Conservation (phyloP, 1,140 invertebrate genomes). For the Panagrolaimus sp. region DNA sequence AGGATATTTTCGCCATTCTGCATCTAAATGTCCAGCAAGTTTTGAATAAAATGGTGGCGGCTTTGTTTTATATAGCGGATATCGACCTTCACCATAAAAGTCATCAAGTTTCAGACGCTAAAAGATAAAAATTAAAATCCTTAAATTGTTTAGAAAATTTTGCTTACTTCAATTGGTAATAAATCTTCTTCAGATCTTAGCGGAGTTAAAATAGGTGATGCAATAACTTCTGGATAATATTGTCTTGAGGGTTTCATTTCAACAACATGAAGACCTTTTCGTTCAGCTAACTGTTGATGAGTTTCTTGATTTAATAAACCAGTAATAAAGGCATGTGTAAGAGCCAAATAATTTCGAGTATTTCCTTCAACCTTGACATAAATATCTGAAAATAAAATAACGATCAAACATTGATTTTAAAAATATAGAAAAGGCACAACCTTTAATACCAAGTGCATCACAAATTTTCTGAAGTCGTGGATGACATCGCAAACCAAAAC, state of each 20-base stretch:
- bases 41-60: constrained; percentile 50
- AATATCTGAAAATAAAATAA: constrained; percentile 84
- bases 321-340: constrained; percentile 82
- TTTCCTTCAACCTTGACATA: constrained; percentile 82
- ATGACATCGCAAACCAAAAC: constrained; percentile 52
- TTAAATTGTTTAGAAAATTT: too few species aligned
- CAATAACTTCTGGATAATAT: constrained; percentile 75
- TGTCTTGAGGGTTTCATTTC: constrained; percentile 73
- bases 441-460: constrained; percentile 64
- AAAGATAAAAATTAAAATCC: constrained; percentile 32
- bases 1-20: constrained; percentile 56
- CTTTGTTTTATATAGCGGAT: constrained; percentile 49
- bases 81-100: constrained; percentile 58
- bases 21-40: constrained; percentile 42
- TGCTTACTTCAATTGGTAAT: constrained; percentile 69
- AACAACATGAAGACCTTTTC: constrained; percentile 81
- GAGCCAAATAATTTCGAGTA: constrained; percentile 60
- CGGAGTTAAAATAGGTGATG: constrained; percentile 68
- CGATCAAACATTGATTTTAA: constrained; percentile 47
- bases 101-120: constrained; percentile 56
- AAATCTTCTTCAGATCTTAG: constrained; percentile 67
- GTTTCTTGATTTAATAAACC: constrained; percentile 83
- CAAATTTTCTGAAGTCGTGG: constrained; percentile 57
- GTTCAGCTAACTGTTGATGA: constrained; percentile 78
- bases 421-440: constrained; percentile 19